Evolutionary conservation across 1,140 invertebrate genomes (phyloP).

Genomic region (Pseudomyrmex gracilis): DNA sequence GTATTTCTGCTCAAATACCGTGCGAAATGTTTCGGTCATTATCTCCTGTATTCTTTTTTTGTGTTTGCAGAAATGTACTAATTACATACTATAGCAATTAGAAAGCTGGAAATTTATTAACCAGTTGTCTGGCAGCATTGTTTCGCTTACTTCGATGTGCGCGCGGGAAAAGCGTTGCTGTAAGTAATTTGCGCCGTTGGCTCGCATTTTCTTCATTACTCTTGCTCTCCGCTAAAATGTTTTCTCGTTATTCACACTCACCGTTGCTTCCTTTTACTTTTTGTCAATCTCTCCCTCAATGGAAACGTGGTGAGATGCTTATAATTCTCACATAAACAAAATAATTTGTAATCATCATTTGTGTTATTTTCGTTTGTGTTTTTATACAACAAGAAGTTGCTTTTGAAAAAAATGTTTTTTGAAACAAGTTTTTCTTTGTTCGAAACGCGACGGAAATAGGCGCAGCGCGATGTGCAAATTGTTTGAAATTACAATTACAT

Average conservation of each 20-base stretch:
- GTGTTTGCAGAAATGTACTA: not conserved
- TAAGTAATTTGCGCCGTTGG: constrained; percentile 50
- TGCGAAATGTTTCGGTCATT: not conserved
- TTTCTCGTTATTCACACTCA: constrained; percentile 51
- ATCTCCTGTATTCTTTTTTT: constrained; percentile 4
- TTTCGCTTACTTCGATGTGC: constrained; percentile 42
- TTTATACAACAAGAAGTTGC: no score
- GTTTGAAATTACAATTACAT: no score
- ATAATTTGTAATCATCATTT: constrained; percentile 18
- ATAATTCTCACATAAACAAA: constrained; percentile 27
- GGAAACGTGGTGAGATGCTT: constrained; percentile 30
- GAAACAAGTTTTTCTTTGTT: not conserved
- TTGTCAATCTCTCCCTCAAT: constrained; percentile 25
- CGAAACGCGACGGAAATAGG: not conserved
- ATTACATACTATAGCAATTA: constrained; percentile 50
- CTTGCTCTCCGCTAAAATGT: constrained; percentile 42
- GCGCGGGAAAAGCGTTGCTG: constrained; percentile 12
- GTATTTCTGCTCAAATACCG: no score
- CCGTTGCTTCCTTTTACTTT: constrained; percentile 13
- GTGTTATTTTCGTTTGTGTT: not conserved
- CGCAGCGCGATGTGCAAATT: no score
- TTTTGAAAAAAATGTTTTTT: not conserved
- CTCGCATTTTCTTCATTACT: constrained; percentile 58
- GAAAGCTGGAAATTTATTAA: constrained; percentile 53
- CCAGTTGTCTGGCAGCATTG: constrained; percentile 46